Conservation (phyloP, 1,140 invertebrate species). For the Caerostris darwini region DNA sequence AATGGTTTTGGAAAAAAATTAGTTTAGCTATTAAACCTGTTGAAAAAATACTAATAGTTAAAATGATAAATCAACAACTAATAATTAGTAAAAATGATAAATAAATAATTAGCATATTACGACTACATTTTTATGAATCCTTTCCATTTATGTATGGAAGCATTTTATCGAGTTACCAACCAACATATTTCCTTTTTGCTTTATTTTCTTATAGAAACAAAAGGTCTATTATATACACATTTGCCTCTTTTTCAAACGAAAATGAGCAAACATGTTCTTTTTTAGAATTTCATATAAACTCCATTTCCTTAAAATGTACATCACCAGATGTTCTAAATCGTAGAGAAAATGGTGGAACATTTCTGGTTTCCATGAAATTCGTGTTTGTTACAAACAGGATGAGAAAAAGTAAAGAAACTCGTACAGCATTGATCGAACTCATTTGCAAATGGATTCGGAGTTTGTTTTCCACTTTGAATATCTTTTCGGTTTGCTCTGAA, state of each 20-base stretch:
- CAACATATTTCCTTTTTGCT: not conserved
- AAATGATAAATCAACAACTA: too few relatives aligned
- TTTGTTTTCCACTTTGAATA: not conserved
- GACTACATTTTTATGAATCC: too few relatives aligned
- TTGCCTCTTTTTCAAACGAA: too few relatives aligned
- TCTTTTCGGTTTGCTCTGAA: not conserved
- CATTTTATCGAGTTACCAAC: too few relatives aligned
- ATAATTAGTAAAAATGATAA: too few relatives aligned
- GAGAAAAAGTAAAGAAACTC: not conserved
- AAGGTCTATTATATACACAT: not conserved
- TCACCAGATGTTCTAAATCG: constrained; percentile 2
- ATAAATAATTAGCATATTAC: too few relatives aligned
- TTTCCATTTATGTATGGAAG: too few relatives aligned
- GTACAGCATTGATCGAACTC: constrained; percentile 16
- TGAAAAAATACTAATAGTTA: too few relatives aligned
- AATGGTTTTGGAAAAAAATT: too few relatives aligned
- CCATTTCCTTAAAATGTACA: constrained; percentile 3
- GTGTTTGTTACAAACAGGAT: constrained; percentile 19
- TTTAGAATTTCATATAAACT: not conserved
- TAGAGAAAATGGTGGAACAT: not conserved
- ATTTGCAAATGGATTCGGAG: constrained; percentile 54
- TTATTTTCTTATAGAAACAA: not conserved
- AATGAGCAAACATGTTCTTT: not conserved
- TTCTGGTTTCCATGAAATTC: not conserved
- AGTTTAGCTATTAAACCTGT: too few relatives aligned